Percentiles rank a stretch among this genome's conserved stretches.
Evolutionary conservation across 2,888 invertebrate genomes (phyloP).

Genomic region (Drosophila subsilvestris): DNA sequence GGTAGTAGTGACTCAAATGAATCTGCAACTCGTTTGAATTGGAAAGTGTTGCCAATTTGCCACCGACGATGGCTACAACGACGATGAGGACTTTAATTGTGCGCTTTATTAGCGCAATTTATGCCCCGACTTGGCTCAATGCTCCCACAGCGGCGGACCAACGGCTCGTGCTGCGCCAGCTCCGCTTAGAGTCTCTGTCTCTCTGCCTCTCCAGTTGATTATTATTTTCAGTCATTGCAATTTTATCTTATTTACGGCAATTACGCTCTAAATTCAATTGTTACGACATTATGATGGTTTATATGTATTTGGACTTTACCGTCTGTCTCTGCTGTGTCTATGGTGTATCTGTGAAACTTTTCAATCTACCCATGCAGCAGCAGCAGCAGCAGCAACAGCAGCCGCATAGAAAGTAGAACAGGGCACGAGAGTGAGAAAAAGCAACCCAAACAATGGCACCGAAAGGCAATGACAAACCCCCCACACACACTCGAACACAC

Average conservation of each 20-base stretch:
- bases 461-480: slow-evolving; percentile 34
- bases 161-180: slow-evolving; percentile 33
- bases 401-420: slow-evolving; percentile 72
- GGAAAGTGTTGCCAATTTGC: slow-evolving; percentile 79
- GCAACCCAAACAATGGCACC: slow-evolving; percentile 24
- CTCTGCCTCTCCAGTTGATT: slow-evolving; percentile 53
- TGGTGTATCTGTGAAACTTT: slow-evolving; percentile 39
- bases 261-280: slow-evolving; percentile 73
- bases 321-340: slow-evolving; percentile 5
- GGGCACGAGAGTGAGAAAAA: slow-evolving; percentile 42
- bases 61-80: slow-evolving; percentile 38
- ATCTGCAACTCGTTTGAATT: slow-evolving; percentile 60
- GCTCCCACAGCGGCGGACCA: slow-evolving; percentile 42
- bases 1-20: slow-evolving; percentile 15
- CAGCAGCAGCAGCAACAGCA: slow-evolving; percentile 2
- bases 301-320: slow-evolving; percentile 9
- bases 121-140: slow-evolving; percentile 58
- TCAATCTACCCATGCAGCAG: slow-evolving; percentile 59
- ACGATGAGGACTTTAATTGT: slow-evolving; percentile 67
- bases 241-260: slow-evolving; percentile 66
- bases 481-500: neutral
- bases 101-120: slow-evolving; percentile 77
- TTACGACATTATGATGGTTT: slow-evolving; percentile 68
- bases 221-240: slow-evolving; percentile 64
- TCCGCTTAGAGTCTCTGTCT: slow-evolving; percentile 4